Conservation (phyloP, 2,113 vertebrate genomes). For the Syrmaticus mikado region DNA sequence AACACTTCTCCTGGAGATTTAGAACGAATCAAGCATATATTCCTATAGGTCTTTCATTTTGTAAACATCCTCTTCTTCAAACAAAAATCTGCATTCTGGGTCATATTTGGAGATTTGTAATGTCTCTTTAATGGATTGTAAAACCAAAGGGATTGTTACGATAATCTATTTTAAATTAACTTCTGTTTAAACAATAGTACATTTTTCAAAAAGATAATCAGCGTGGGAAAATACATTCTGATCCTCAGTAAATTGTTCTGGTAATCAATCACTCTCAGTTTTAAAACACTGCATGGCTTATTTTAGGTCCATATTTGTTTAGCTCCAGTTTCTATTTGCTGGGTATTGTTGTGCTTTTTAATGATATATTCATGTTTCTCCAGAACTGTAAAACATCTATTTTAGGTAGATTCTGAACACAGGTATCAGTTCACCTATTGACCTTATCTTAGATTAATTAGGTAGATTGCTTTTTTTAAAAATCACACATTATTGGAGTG, state of each 20-base stretch:
- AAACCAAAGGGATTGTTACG: conserved; percentile 43
- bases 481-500: not conserved
- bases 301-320: not conserved
- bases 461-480: not conserved
- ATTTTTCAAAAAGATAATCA: conserved; percentile 42
- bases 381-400: not conserved
- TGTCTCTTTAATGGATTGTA: conserved; percentile 44
- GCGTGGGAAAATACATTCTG: conserved; percentile 4
- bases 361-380: not conserved
- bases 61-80: conserved; percentile 54
- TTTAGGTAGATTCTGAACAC: not conserved
- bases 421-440: not conserved
- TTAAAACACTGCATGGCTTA: not conserved
- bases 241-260: conserved; percentile 1
- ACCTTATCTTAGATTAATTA: not conserved
- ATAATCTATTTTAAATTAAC: conserved; percentile 65
- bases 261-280: conserved; percentile 11
- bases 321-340: not conserved
- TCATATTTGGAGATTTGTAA: conserved; percentile 58
- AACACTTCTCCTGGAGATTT: conserved; percentile 24
- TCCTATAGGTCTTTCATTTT: conserved; percentile 59
- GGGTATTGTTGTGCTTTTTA: not conserved
- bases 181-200: conserved; percentile 42
- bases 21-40: conserved; percentile 35
- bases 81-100: conserved; percentile 62